A percentile compares a stretch with the other conserved stretches of the same genome.
Conservation (phyloP, 2,113 vertebrate species). For the Arothron firmamentum region DNA sequence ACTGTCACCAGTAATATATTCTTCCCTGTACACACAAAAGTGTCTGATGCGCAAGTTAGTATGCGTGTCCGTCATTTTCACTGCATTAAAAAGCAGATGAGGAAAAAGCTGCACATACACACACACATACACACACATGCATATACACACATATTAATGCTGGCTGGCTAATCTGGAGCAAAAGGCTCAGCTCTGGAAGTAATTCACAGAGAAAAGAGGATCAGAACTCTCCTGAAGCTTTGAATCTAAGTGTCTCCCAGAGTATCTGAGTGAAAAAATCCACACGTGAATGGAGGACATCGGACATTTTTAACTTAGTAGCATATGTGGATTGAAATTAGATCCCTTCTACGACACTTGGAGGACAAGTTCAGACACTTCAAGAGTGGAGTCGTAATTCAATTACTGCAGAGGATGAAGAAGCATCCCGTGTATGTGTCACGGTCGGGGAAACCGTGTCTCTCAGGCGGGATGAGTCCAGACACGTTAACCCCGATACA, state of each 20-base stretch:
- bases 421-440: too few relatives aligned
- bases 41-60: too few relatives aligned
- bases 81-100: constrained; percentile 14
- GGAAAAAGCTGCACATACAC: constrained; percentile 14
- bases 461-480: constrained; percentile 9
- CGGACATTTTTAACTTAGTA: neutral
- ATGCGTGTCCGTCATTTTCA: constrained; percentile 1
- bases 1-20: too few relatives aligned
- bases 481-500: constrained; percentile 18
- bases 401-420: neutral
- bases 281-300: neutral
- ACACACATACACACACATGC: constrained; percentile 6
- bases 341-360: neutral
- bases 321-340: neutral
- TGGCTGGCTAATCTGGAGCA: constrained; percentile 50
- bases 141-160: constrained; percentile 17
- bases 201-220: constrained; percentile 51
- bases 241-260: neutral
- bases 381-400: neutral
- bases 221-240: constrained; percentile 14
- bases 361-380: neutral
- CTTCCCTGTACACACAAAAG: too few relatives aligned
- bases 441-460: constrained; percentile 11
- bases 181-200: constrained; percentile 54
- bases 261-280: neutral